Percentiles rank a stretch among this genome's conserved stretches.
Conservation (phyloP, 2,888 invertebrate species). For the Drosophila paramelanica region DNA sequence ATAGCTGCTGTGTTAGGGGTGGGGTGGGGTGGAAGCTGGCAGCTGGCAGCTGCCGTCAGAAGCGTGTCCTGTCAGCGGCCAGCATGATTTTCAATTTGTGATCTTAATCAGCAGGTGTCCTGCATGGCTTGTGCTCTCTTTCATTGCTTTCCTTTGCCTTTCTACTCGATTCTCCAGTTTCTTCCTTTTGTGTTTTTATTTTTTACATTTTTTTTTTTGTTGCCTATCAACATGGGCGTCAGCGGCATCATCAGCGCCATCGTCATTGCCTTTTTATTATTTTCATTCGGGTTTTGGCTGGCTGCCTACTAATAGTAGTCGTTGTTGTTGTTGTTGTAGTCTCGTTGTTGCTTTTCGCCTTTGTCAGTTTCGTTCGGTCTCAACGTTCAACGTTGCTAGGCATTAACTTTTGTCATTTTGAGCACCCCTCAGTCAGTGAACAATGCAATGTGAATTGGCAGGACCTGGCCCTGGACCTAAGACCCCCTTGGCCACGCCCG, state of each 20-base stretch:
- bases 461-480: conserved; percentile 38
- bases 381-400: conserved; percentile 70
- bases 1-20: not conserved
- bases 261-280: conserved; percentile 69
- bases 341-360: conserved; percentile 38
- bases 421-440: conserved; percentile 69
- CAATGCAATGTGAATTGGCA: conserved; percentile 77
- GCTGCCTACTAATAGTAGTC: conserved; percentile 73
- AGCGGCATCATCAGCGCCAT: conserved; percentile 39
- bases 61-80: conserved; percentile 55
- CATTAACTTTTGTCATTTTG: conserved; percentile 78
- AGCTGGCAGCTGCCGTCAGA: conserved; percentile 14
- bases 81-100: conserved; percentile 81
- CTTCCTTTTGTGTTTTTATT: conserved; percentile 1
- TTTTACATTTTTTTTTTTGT: conserved; percentile 29
- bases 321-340: conserved; percentile 35
- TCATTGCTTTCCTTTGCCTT: conserved; percentile 15
- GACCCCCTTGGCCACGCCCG: not conserved
- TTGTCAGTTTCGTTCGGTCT: conserved; percentile 57
- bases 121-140: conserved; percentile 40
- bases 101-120: conserved; percentile 83
- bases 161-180: not conserved
- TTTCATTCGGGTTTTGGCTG: conserved; percentile 67
- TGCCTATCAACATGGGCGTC: conserved; percentile 65
- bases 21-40: not conserved